Conservation (phyloP, 2,888 invertebrate genomes). For the Allygus modestus region DNA sequence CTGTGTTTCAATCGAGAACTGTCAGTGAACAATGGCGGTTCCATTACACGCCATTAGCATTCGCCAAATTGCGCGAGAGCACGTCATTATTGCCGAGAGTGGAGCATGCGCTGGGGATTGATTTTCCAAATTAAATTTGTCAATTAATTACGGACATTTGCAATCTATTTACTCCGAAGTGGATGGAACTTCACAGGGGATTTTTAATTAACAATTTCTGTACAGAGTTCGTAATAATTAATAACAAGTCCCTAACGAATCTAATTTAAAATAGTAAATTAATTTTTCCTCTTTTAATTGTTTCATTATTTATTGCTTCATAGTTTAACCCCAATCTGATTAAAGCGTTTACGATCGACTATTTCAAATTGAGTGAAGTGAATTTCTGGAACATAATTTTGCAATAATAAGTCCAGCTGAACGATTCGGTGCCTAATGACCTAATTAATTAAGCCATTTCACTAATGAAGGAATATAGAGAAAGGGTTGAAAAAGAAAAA, state of each 20-base stretch:
- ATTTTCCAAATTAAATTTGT: neutral
- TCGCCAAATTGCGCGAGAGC: neutral
- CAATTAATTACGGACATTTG: conserved; percentile 2
- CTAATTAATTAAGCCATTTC: no score
- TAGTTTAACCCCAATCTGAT: no score
- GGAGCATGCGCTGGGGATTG: neutral
- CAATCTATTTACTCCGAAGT: conserved; percentile 2
- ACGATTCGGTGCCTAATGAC: no score
- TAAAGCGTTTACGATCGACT: no score
- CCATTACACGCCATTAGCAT: neutral
- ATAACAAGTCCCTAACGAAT: neutral
- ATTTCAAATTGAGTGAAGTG: no score
- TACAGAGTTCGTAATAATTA: neutral
- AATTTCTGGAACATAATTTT: no score
- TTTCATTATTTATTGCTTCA: no score
- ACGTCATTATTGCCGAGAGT: neutral
- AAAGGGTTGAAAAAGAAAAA: no score
- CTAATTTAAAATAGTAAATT: no score
- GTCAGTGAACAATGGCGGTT: neutral
- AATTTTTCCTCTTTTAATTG: no score
- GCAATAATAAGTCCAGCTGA: no score
- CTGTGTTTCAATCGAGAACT: neutral
- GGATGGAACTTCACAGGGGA: neutral
- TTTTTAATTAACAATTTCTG: neutral
- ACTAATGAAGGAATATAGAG: no score